Percentiles rank a stretch among this genome's conserved stretches.
phyloP scores from a whole-genome alignment of 2,797 vertebrate genomes.

The Cryptoblepharus egeriae region DNA sequence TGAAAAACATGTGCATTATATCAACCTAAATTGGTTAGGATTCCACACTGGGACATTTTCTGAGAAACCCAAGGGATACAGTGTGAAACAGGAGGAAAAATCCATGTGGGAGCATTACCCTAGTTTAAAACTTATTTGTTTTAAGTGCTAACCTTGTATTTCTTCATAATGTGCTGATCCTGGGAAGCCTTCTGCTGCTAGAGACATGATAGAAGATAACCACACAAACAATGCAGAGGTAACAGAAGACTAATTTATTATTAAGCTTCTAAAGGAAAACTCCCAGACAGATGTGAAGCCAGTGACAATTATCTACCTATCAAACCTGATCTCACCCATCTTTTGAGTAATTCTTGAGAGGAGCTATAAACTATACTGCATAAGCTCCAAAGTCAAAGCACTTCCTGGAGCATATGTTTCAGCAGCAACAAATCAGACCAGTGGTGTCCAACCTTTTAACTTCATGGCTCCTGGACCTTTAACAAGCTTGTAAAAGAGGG shows the following conservation, averaged over 20 bases:
- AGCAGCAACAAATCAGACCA: neutral
- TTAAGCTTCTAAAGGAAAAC: conserved; percentile 9
- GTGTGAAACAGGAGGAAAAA: neutral
- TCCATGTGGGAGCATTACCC: neutral
- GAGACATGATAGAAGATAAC: neutral
- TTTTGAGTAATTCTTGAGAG: neutral
- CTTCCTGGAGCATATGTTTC: neutral
- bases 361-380: neutral
- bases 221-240: neutral
- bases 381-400: neutral
- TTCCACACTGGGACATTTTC: neutral
- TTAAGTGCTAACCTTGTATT: neutral
- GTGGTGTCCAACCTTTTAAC: too few species aligned
- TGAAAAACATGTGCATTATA: too few species aligned
- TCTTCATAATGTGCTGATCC: neutral
- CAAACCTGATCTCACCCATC: neutral
- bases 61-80: neutral
- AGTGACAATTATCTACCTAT: conserved; percentile 15
- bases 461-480: too few species aligned
- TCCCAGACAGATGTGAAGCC: neutral
- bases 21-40: too few species aligned
- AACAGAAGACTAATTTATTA: neutral
- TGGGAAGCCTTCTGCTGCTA: neutral
- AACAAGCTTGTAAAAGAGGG: too few species aligned
- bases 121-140: neutral